Evolutionary conservation across 2,888 invertebrate species (phyloP).

Genomic region (Drosophila colorata): DNA sequence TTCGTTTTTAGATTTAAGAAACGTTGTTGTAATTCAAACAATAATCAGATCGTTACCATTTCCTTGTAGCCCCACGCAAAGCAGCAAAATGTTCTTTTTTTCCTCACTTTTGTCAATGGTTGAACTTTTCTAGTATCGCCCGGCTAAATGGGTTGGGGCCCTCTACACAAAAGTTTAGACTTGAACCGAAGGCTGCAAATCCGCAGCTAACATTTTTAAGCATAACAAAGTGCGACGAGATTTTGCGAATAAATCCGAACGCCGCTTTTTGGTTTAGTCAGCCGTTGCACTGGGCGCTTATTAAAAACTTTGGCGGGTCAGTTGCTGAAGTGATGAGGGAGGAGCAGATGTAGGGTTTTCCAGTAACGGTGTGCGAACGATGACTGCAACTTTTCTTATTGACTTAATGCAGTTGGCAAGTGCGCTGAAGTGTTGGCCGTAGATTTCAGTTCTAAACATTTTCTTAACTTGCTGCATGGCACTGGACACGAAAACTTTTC

Average conservation of each 20-base stretch:
- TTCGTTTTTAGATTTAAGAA: background rate
- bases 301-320: conserved; percentile 45
- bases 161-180: conserved; percentile 47
- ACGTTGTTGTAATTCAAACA: background rate
- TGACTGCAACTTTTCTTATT: conserved; percentile 77
- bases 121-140: conserved; percentile 28
- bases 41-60: conserved; percentile 2
- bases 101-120: conserved; percentile 24
- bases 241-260: conserved; percentile 73
- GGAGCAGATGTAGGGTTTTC: conserved; percentile 2
- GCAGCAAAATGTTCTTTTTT: conserved; percentile 1
- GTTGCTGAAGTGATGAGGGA: background rate
- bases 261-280: conserved; percentile 68
- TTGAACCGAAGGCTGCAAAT: conserved; percentile 58
- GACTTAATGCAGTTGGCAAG: conserved; percentile 77
- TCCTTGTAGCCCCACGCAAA: background rate
- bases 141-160: background rate
- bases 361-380: conserved; percentile 40
- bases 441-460: conserved; percentile 23
- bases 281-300: conserved; percentile 62
- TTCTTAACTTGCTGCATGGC: conserved; percentile 18
- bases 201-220: conserved; percentile 70
- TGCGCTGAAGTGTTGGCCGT: conserved; percentile 64
- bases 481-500: conserved; percentile 58
- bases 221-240: conserved; percentile 76